phyloP scores from a whole-genome alignment of 2,888 invertebrate species.

The Plebejus anna region DNA sequence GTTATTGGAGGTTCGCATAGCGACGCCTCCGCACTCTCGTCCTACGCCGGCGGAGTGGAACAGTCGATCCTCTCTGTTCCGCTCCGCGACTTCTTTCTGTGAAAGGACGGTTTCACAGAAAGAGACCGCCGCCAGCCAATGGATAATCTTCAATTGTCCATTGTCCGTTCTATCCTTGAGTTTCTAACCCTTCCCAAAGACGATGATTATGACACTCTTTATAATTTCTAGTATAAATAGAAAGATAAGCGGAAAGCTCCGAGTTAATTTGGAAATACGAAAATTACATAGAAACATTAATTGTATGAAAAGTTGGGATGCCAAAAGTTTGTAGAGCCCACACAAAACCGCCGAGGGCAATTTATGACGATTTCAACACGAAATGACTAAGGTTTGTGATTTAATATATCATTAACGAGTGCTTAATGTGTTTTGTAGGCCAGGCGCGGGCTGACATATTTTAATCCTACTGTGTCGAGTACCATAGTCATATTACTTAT shows the following conservation, averaged over 20 bases:
- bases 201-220: not conserved
- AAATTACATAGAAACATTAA: conserved; percentile 28
- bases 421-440: conserved; percentile 51
- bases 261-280: conserved; percentile 19
- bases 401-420: conserved; percentile 59
- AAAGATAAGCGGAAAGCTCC: not conserved
- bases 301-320: conserved; percentile 28
- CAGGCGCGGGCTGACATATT: not conserved
- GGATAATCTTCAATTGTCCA: too few relatives aligned
- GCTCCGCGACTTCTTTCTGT: too few relatives aligned
- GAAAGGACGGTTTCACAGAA: too few relatives aligned
- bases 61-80: too few relatives aligned
- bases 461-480: not conserved
- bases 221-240: not conserved
- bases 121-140: too few relatives aligned
- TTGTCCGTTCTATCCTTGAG: too few relatives aligned
- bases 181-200: not conserved
- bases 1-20: too few relatives aligned
- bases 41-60: too few relatives aligned
- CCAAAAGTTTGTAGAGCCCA: conserved; percentile 33
- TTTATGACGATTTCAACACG: conserved; percentile 53
- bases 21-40: too few relatives aligned
- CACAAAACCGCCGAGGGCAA: conserved; percentile 46
- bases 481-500: too few relatives aligned
- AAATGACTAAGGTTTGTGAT: conserved; percentile 62